Evolutionary conservation across 2,888 invertebrate genomes (phyloP), one percentile per base, ranked within the genome.

Genomic region (Agriopis leucophaearia): DNA sequence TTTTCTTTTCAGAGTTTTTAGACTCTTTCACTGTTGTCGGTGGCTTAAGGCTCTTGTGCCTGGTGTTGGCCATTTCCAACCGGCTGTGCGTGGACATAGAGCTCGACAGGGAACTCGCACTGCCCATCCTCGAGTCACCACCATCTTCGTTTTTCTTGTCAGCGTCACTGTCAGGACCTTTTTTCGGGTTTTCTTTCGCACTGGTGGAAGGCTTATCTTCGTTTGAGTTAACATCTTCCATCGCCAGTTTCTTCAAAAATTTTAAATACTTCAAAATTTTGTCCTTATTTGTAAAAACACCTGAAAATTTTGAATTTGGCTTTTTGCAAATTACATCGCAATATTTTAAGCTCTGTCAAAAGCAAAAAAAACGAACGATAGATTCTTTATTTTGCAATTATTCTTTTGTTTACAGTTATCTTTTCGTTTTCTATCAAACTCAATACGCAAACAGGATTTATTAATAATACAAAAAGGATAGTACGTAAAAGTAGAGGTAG

Each of bases 211-310:
- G 76, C 10, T 79, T 57, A 48, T 47, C 68, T 27, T 80, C 82
- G 38, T 84, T 84, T 59, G 66, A 71, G 36, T 79, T 76, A 16
- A 85, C 82, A 52, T 86, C 83, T 52, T 83, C 85, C 89, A 89
- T 89, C 58, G 70, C 77, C 64, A 81, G 67, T 77, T 75, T 82
- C 59, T 82, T 86, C 76, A 79, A 75, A 58, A 51, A 82, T 71
- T 64, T 79, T 81, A 86, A 54, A 54, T 35, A 64, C 57, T 81
- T 80, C 64, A 82, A 78, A 87, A 88, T 86, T 87, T 89, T 86
- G 82, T 75, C 71, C 64, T 27, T 42, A 27, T 44, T 18, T 42
- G 0, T 27, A 8, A 10, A 51, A 51, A 51, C 54, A 54, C 40
- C 15, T 2, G 40, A n/a, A 44, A 18, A 55, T 27, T 55, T 55